phyloP scores from a whole-genome alignment of 2,113 vertebrate species.

The Gadus macrocephalus region DNA sequence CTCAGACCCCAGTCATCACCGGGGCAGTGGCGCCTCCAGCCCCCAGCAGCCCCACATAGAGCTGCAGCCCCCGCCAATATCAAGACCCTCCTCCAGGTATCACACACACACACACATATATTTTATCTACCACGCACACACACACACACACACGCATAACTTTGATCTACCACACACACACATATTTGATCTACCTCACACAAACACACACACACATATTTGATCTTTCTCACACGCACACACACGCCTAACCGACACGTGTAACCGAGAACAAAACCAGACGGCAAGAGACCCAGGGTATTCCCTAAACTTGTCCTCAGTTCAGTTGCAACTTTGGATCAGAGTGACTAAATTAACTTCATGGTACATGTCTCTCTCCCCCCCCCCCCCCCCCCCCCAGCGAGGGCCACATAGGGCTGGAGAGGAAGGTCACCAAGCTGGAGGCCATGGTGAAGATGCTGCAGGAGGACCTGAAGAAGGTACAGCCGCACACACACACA shows the following conservation, averaged over 20 bases:
- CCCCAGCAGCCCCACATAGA: conserved; percentile 81
- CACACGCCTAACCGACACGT: background rate
- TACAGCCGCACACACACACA: conserved; percentile 50
- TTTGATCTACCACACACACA: background rate
- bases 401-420: conserved; percentile 86
- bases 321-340: background rate
- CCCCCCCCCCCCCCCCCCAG: conserved; percentile 56
- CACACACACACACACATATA: background rate
- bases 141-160: background rate
- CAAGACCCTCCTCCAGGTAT: conserved; percentile 85
- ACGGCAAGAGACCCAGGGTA: background rate
- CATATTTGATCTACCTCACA: background rate
- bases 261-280: background rate
- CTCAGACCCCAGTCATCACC: conserved; percentile 87
- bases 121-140: background rate
- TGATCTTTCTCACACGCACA: background rate
- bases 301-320: background rate
- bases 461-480: conserved; percentile 95
- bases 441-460: conserved; percentile 96
- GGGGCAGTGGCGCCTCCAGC: conserved; percentile 82
- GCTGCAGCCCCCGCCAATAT: conserved; percentile 78
- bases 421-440: conserved; percentile 92
- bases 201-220: too few species aligned
- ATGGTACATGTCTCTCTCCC: background rate
- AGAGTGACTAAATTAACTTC: too few species aligned